These are phyloP conservation scores for Vidua macroura DNA, from an alignment of 2,113 vertebrate species.

Conservation along the genomic window DNA sequence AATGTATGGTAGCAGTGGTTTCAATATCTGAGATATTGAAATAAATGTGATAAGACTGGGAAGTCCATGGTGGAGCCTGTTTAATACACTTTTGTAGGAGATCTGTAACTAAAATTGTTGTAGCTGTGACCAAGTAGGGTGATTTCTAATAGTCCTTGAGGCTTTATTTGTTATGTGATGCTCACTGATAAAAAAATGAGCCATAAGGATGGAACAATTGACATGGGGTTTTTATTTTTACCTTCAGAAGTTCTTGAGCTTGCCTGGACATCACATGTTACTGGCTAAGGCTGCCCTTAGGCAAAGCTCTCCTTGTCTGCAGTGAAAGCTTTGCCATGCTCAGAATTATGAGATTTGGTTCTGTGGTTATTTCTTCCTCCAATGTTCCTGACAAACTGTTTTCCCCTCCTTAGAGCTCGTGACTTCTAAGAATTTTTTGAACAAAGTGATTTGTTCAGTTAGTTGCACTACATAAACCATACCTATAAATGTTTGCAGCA, in stretches of 20 bases:
- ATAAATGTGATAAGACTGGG: neutral
- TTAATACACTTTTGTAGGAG: neutral
- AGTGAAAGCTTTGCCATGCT: neutral
- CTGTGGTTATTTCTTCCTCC: neutral
- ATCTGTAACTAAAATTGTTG: neutral
- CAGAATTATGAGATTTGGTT: neutral
- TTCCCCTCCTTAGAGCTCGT: neutral
- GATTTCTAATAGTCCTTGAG: neutral
- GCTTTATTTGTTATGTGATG: neutral
- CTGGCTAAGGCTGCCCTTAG: neutral
- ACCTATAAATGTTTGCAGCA: slow-evolving; percentile 6
- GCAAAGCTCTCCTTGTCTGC: neutral
- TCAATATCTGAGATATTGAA: neutral
- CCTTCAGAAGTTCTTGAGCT: neutral
- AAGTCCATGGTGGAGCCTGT: neutral
- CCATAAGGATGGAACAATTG: neutral
- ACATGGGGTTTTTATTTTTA: neutral
- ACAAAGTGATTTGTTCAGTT: neutral
- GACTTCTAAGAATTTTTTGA: slow-evolving; percentile 5
- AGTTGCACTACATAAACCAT: slow-evolving; percentile 3
- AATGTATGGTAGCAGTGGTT: neutral
- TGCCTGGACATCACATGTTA: neutral
- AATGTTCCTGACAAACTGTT: neutral
- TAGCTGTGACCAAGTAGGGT: neutral
- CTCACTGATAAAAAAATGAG: neutral